Evolutionary conservation across 2,113 vertebrate genomes (phyloP).

Genomic region (Antechinus stuartii): DNA sequence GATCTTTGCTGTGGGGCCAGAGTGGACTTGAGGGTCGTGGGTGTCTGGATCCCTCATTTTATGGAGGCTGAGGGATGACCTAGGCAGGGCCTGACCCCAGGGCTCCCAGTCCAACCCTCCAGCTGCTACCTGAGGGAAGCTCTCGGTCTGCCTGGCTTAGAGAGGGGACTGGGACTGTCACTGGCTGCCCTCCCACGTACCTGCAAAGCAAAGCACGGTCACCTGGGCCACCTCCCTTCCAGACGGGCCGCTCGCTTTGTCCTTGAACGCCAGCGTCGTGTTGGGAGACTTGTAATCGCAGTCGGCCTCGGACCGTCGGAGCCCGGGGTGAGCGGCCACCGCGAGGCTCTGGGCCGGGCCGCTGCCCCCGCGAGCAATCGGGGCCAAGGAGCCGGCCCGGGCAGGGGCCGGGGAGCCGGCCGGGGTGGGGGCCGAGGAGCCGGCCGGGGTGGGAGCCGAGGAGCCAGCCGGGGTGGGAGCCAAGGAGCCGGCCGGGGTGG

Average conservation of each 20-base stretch:
- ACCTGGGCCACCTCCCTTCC: constrained; percentile 85
- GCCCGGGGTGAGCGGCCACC: constrained; percentile 65
- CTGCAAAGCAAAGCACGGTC: constrained; percentile 87
- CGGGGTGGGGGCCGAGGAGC: constrained; percentile 82
- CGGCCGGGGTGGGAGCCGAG: constrained; percentile 80
- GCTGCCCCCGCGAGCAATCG: no score
- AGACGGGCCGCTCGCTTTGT: constrained; percentile 73
- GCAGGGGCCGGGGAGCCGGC: no score
- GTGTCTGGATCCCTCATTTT: no score
- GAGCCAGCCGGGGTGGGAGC: constrained; percentile 68
- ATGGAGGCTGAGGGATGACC: not conserved
- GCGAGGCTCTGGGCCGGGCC: constrained; percentile 5
- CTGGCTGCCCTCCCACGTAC: constrained; percentile 73
- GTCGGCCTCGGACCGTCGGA: constrained; percentile 86
- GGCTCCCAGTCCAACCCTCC: not conserved
- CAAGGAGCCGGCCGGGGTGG: constrained; percentile 73
- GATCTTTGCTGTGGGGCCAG: no score
- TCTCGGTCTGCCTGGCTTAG: no score
- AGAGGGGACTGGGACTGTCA: not conserved
- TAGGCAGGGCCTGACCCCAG: not conserved
- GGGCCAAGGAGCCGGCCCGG: no score
- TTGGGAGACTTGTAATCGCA: constrained; percentile 85
- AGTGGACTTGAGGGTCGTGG: not conserved
- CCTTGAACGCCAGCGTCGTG: constrained; percentile 79
- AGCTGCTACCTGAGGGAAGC: not conserved